Percentiles rank a stretch among this genome's conserved stretches.
These are phyloP conservation scores for Semotilus atromaculatus DNA, from an alignment of 2,797 vertebrate genomes.

Conservation along the genomic window DNA sequence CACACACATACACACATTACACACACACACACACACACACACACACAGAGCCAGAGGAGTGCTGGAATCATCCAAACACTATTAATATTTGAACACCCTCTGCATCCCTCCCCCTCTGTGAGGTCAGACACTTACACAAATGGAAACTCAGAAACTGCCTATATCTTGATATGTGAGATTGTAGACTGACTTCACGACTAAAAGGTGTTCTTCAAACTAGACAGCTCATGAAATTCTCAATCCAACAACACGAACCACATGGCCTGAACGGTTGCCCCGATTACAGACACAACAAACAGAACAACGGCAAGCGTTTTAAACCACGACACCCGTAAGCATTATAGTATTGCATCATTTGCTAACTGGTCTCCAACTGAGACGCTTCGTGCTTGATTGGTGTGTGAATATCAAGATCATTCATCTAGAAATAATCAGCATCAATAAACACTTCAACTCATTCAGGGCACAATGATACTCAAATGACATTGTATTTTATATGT, in stretches of 20 bases:
- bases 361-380: background rate
- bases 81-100: slow-evolving; percentile 28
- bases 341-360: slow-evolving; percentile 1
- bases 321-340: background rate
- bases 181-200: background rate
- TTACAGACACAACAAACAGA: slow-evolving; percentile 29
- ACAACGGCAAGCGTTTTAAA: background rate
- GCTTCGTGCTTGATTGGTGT: background rate
- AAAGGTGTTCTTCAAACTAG: background rate
- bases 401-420: background rate
- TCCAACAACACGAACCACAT: background rate
- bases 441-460: background rate
- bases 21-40: background rate
- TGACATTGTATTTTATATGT: background rate
- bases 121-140: background rate
- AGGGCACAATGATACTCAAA: background rate
- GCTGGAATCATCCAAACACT: slow-evolving; percentile 15
- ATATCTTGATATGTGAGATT: background rate
- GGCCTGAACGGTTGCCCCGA: background rate
- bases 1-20: background rate
- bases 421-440: slow-evolving; percentile 14
- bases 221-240: background rate
- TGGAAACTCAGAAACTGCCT: background rate
- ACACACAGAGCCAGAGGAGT: slow-evolving; percentile 8
- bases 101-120: background rate